Percentiles rank a stretch among this genome's conserved stretches.
Evolutionary conservation across 2,797 vertebrate species (phyloP).

Genomic region (Dicrostonyx torquatus): DNA sequence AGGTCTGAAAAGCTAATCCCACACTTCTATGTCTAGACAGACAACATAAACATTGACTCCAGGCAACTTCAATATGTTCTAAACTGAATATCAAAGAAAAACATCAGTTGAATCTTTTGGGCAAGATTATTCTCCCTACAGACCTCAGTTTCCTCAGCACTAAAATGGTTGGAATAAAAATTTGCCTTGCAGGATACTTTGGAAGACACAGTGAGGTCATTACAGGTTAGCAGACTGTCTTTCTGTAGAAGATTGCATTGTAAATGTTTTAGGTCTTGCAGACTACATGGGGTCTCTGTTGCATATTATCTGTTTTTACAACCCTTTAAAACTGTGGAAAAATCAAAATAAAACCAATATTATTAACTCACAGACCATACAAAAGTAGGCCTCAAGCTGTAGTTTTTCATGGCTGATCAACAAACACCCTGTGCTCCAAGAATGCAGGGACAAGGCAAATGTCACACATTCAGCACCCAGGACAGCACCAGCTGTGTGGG

Average conservation of each 20-base stretch:
- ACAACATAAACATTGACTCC: not conserved
- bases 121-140: not conserved
- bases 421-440: not conserved
- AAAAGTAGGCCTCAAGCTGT: not conserved
- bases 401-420: not conserved
- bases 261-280: conserved; percentile 49
- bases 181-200: not conserved
- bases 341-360: conserved; percentile 35
- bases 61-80: not conserved
- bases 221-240: not conserved
- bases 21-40: not conserved
- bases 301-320: not conserved
- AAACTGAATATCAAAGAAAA: not conserved
- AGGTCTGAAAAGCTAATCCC: not conserved
- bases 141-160: not conserved
- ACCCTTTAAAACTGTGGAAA: not conserved
- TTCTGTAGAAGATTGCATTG: not conserved
- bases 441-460: not conserved
- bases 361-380: not conserved
- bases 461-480: conserved; percentile 10
- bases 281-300: not conserved
- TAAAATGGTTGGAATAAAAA: conserved; percentile 30
- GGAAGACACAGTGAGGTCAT: not conserved
- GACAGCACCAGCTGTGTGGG: not conserved
- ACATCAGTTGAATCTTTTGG: not conserved